phyloP scores from a whole-genome alignment of 2,888 invertebrate species.

The Cerceris rybyensis region DNA sequence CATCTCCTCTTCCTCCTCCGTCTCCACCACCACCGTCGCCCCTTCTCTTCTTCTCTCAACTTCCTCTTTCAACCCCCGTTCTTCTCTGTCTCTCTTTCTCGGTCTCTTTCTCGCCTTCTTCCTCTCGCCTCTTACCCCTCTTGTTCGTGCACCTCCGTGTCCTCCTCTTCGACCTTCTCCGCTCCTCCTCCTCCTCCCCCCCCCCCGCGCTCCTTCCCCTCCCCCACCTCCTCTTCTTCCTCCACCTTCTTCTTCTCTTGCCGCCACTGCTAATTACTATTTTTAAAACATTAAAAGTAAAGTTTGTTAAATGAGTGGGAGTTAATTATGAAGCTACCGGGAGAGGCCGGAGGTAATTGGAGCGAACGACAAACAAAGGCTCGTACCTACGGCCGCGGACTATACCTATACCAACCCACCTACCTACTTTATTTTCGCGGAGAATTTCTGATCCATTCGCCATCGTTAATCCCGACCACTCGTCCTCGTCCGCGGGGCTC shows the following conservation, averaged over 20 bases:
- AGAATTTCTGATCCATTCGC: slow-evolving; percentile 77
- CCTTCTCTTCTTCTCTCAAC: slow-evolving; percentile 28
- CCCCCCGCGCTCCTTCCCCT: slow-evolving; percentile 34
- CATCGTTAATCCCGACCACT: slow-evolving; percentile 74
- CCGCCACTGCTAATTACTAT: slow-evolving; percentile 81
- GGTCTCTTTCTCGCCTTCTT: slow-evolving; percentile 20
- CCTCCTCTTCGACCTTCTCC: slow-evolving; percentile 23
- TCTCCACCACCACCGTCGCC: slow-evolving; percentile 25
- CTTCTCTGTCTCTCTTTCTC: slow-evolving; percentile 23
- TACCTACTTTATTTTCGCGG: slow-evolving; percentile 76
- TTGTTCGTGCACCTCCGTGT: slow-evolving; percentile 44
- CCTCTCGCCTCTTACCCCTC: slow-evolving; percentile 26
- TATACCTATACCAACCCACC: slow-evolving; percentile 63
- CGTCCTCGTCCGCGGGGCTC: slow-evolving; percentile 72
- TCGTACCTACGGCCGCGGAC: slow-evolving; percentile 69
- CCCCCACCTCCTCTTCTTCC: slow-evolving; percentile 45
- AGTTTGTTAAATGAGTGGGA: slow-evolving; percentile 82
- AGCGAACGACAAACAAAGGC: slow-evolving; percentile 82
- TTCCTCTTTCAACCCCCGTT: slow-evolving; percentile 38
- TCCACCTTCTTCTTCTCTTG: slow-evolving; percentile 70
- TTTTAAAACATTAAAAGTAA: slow-evolving; percentile 82
- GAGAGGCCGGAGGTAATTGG: slow-evolving; percentile 80
- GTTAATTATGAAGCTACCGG: slow-evolving; percentile 81
- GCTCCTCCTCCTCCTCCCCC: slow-evolving; percentile 22
- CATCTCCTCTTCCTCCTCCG: slow-evolving; percentile 34